A percentile compares a stretch with the other conserved stretches of the same genome.
Evolutionary conservation across 2,888 invertebrate species (phyloP).

Genomic region (Acleris cristana): DNA sequence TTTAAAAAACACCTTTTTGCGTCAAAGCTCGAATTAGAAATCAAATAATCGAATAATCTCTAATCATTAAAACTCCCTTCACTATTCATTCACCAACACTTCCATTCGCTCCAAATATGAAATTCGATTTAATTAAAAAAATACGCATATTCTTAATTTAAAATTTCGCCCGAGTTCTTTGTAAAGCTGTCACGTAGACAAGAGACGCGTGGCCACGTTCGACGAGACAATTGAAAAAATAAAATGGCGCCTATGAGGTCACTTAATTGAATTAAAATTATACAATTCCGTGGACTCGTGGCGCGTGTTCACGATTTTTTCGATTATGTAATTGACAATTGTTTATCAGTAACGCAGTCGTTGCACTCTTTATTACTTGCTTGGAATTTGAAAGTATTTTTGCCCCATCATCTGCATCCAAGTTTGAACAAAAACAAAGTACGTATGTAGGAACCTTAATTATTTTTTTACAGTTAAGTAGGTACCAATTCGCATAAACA

Average conservation of each 20-base stretch:
- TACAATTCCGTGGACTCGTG: slow-evolving; percentile 15
- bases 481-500: too few species aligned
- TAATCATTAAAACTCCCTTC: slow-evolving; percentile 3
- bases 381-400: slow-evolving; percentile 1
- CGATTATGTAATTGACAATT: slow-evolving; percentile 31
- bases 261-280: slow-evolving; percentile 21
- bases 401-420: neutral
- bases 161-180: neutral
- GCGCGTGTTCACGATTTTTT: slow-evolving; percentile 36
- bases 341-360: slow-evolving; percentile 31
- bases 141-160: slow-evolving; percentile 15
- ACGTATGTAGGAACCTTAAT: too few species aligned
- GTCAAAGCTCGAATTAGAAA: too few species aligned
- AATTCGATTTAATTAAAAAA: neutral
- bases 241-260: slow-evolving; percentile 27
- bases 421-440: too few species aligned
- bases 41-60: too few species aligned
- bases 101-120: slow-evolving; percentile 5
- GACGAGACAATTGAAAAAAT: slow-evolving; percentile 15
- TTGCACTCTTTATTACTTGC: slow-evolving; percentile 10
- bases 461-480: too few species aligned
- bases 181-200: slow-evolving; percentile 25
- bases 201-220: slow-evolving; percentile 17
- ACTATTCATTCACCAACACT: neutral
- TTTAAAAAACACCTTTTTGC: too few species aligned